Percentiles rank a stretch among this genome's conserved stretches.
Conservation (phyloP, 1,140 invertebrate species). For the Papilio xuthus region DNA sequence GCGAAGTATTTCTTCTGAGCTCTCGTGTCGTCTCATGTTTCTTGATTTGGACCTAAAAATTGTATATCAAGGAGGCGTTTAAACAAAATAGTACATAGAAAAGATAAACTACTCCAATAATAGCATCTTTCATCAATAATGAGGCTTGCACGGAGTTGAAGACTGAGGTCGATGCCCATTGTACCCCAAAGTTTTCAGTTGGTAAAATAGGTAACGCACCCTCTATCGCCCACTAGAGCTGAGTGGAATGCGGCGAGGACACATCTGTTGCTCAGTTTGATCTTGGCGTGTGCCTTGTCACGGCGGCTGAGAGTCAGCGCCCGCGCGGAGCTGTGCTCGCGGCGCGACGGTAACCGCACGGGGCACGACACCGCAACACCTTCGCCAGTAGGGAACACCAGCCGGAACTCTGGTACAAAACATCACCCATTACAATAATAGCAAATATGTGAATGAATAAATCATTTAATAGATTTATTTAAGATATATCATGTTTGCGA, state of each 20-base stretch:
- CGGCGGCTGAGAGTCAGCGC: constrained; percentile 58
- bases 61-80: no score
- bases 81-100: no score
- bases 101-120: no score
- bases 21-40: constrained; percentile 57
- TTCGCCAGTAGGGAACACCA: constrained; percentile 71
- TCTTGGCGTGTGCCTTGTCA: constrained; percentile 67
- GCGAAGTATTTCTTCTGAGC: constrained; percentile 67
- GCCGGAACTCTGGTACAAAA: constrained; percentile 60
- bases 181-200: background rate
- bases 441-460: background rate
- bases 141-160: no score
- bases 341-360: constrained; percentile 50
- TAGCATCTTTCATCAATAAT: no score
- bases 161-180: no score
- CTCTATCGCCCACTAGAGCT: constrained; percentile 50
- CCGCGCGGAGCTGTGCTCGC: constrained; percentile 56
- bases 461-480: no score
- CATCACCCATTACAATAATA: background rate
- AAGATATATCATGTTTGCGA: no score
- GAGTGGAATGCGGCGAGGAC: constrained; percentile 60
- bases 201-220: constrained; percentile 48
- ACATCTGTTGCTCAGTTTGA: constrained; percentile 60
- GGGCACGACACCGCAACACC: constrained; percentile 65
- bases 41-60: constrained; percentile 22